phyloP scores from a whole-genome alignment of 2,888 invertebrate genomes.

The Eupithecia tripunctaria region DNA sequence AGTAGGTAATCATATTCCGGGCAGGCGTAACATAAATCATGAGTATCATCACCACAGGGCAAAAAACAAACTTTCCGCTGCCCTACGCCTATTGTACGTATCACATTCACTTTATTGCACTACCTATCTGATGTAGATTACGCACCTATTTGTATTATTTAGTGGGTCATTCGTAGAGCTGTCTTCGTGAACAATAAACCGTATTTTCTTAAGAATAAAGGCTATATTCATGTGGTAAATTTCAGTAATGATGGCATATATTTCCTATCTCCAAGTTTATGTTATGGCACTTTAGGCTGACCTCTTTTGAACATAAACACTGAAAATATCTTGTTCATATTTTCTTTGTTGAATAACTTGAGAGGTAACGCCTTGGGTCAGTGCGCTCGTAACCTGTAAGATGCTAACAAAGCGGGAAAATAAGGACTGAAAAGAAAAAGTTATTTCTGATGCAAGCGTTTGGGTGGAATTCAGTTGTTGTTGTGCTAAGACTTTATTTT shows the following conservation, averaged over 20 bases:
- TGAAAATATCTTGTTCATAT: constrained; percentile 38
- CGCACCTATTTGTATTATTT: constrained; percentile 50
- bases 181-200: constrained; percentile 22
- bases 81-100: constrained; percentile 70
- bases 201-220: constrained; percentile 19
- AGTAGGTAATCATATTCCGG: constrained; percentile 77
- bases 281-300: constrained; percentile 37
- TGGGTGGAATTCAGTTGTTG: background rate
- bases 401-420: constrained; percentile 25
- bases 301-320: constrained; percentile 42
- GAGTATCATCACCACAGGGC: constrained; percentile 72
- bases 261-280: constrained; percentile 34
- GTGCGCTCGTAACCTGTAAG: constrained; percentile 21
- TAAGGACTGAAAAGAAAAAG: background rate
- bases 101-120: constrained; percentile 67
- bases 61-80: constrained; percentile 68
- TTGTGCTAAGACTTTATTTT: background rate
- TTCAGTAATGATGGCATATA: constrained; percentile 24
- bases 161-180: constrained; percentile 38
- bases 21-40: constrained; percentile 80
- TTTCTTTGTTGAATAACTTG: constrained; percentile 37
- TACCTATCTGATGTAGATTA: constrained; percentile 61
- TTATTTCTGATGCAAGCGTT: background rate
- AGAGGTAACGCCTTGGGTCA: constrained; percentile 33
- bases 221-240: constrained; percentile 26